Conservation (phyloP, 2,888 invertebrate species). For the Drosophila subquinaria region DNA sequence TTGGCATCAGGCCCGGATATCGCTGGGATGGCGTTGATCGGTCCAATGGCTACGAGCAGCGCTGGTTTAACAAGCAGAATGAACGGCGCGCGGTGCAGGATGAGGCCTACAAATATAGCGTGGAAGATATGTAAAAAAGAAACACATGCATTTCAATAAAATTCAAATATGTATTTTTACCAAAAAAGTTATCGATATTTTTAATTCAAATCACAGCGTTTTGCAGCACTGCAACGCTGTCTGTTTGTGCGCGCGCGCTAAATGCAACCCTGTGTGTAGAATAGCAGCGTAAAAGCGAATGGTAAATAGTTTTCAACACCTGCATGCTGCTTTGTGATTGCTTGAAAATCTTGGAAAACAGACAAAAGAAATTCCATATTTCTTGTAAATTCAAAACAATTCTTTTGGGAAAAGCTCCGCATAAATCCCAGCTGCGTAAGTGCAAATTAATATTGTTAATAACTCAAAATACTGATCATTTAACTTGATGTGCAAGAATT, state of each 20-base stretch:
- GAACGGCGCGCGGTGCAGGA: conserved; percentile 91
- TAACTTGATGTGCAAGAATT: conserved; percentile 36
- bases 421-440: conserved; percentile 40
- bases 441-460: conserved; percentile 8
- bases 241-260: conserved; percentile 17
- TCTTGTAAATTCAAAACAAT: conserved; percentile 10
- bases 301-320: conserved; percentile 66
- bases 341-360: conserved; percentile 26
- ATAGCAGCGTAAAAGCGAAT: conserved; percentile 72
- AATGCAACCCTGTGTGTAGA: conserved; percentile 75
- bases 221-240: background rate
- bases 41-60: conserved; percentile 97
- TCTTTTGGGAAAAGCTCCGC: background rate
- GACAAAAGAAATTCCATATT: conserved; percentile 25
- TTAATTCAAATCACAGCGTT: background rate
- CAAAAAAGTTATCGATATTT: conserved; percentile 9
- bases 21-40: conserved; percentile 99
- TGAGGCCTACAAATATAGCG: conserved; percentile 97
- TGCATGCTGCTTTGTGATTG: conserved; percentile 57
- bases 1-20: conserved; percentile 95
- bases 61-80: conserved; percentile 92
- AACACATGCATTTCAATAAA: conserved; percentile 2
- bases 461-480: conserved; percentile 1
- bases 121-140: conserved; percentile 93
- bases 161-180: conserved; percentile 8